phyloP scores from a whole-genome alignment of 2,797 vertebrate genomes.

The Crax fasciolata region DNA sequence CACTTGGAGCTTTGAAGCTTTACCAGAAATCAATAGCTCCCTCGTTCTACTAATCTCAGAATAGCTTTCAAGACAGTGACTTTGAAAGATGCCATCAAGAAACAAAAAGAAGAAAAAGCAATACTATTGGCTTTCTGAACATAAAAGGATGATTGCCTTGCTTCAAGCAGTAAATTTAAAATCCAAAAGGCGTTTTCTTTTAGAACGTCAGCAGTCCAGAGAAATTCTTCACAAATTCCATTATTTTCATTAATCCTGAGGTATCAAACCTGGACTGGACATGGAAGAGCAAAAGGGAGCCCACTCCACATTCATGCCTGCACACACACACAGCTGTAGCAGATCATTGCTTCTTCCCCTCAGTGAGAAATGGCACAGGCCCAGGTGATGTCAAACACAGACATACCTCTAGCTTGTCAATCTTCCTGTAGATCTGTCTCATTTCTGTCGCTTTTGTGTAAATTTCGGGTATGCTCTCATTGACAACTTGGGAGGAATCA shows the following conservation, averaged over 20 bases:
- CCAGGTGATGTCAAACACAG: neutral
- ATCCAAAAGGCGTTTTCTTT: neutral
- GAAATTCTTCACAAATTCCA: neutral
- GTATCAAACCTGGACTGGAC: fast-evolving
- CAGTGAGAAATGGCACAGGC: fast-evolving
- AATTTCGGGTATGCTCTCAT: conserved; percentile 92
- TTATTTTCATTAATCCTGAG: neutral
- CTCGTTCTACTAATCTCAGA: neutral
- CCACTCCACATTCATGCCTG: fast-evolving
- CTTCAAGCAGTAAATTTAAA: neutral
- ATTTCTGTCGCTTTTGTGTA: conserved; percentile 91
- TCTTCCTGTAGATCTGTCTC: conserved; percentile 91
- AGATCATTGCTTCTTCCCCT: fast-evolving
- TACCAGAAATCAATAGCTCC: neutral
- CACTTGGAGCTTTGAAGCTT: neutral
- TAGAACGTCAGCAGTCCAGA: neutral
- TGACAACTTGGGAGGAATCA: conserved; percentile 92
- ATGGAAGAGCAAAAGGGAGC: fast-evolving
- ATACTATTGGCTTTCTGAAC: neutral
- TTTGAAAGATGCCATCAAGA: neutral
- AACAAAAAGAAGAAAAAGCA: neutral
- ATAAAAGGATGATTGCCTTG: neutral
- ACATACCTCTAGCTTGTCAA: conserved; percentile 93
- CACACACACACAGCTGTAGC: fast-evolving
- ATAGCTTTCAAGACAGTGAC: neutral